Conservation (phyloP, 2,113 vertebrate species). For the Serilophus lunatus region DNA sequence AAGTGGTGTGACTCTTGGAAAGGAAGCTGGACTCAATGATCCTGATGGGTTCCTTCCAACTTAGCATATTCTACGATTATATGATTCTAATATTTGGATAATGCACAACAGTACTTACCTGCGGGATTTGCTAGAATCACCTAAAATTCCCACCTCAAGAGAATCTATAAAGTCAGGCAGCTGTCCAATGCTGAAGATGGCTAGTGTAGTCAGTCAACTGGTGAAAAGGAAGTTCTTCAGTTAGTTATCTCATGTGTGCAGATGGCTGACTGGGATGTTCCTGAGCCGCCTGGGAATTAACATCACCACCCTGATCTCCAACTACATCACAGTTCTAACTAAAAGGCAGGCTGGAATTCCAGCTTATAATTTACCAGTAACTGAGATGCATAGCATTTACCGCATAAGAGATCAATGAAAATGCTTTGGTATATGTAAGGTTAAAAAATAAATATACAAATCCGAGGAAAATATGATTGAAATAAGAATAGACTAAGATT, state of each 20-base stretch:
- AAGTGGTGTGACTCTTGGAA: background rate
- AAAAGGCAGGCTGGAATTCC: background rate
- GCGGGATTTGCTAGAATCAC: background rate
- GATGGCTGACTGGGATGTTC: background rate
- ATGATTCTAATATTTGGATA: background rate
- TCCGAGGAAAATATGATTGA: background rate
- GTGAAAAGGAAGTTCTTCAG: background rate
- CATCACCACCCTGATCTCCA: background rate
- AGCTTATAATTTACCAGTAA: background rate
- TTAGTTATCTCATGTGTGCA: background rate
- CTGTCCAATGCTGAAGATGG: background rate
- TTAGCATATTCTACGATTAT: background rate
- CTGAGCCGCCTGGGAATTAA: background rate
- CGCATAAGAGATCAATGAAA: background rate
- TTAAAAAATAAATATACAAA: background rate
- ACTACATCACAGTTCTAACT: background rate
- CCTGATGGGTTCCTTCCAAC: background rate
- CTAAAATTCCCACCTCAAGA: background rate
- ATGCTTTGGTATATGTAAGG: background rate
- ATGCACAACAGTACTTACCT: background rate
- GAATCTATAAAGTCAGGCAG: background rate
- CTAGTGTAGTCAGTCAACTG: background rate
- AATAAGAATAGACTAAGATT: background rate
- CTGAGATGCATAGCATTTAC: background rate
- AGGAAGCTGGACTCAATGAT: background rate